Base-by-base conservation (phyloP, 2,888 invertebrate species). In the Rotaria sp. region DNA sequence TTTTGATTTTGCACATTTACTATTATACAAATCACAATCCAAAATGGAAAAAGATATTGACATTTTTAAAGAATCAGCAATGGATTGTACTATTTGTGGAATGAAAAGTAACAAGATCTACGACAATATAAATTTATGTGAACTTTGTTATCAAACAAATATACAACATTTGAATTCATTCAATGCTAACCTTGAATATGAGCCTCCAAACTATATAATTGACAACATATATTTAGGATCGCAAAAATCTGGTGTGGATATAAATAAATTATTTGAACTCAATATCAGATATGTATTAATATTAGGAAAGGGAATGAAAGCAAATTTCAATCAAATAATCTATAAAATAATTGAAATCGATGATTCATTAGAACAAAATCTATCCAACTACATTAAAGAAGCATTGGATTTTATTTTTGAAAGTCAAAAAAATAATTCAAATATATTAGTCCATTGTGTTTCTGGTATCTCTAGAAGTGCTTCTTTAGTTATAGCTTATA, bases 201-300 rank as follows among this genome's bases (percentile, higher is more conserved):
- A 67, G 30, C 67, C 67, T n/a, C 35, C 67, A 30, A 67, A 67
- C 35, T 35, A 67, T 35, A 67, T 67, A 10, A 67, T 67, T 35
- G 67, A 67, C 18, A 67, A 67, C 35, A 35, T 67, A 30, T 67
- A 67, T 67, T 67, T 67, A 67, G 67, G 67, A 67, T 67, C 67
- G 21, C 67, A 67, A 35, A 67, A 67, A 35, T 30, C 67, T 67
- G 35, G 67, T 15, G 30, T 67, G 10, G 67, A 67, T 67, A 18
- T 11, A 35, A 35, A 67, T 11, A 67, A 67, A 67, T 67, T 67
- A 67, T 30, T 35, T 67, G 67, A 67, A 30, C 35, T 67, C 18
- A 35, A 67, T 67, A 67, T 67, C 67, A 30, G 15, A 67, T 67
- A 67, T 35, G 67, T 67, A 30, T 67, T 67, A 67, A 67, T 67